phyloP scores from a whole-genome alignment of 1,140 invertebrate genomes.

The Mactra quadrangularis region DNA sequence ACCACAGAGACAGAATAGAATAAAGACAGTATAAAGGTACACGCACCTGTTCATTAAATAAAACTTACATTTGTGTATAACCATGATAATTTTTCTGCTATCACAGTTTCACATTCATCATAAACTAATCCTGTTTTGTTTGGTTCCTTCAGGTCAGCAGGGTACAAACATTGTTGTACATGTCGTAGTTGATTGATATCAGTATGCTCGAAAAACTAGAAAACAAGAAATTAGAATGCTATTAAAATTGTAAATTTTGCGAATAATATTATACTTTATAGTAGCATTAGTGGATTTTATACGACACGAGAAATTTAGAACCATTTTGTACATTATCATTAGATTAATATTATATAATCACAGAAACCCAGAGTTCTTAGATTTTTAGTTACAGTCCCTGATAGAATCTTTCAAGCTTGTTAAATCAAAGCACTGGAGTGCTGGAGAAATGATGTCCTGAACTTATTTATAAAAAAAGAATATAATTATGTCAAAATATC shows the following conservation, averaged over 20 bases:
- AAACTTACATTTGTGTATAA: slow-evolving; percentile 3
- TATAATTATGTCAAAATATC: no score
- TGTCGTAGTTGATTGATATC: slow-evolving; percentile 15
- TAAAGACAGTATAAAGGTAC: background rate
- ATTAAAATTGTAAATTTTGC: background rate
- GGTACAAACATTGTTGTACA: background rate
- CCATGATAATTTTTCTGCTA: background rate
- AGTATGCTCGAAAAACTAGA: slow-evolving; percentile 26
- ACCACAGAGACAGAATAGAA: background rate
- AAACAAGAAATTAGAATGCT: background rate
- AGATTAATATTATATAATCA: background rate
- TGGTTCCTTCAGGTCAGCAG: background rate
- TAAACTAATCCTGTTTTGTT: background rate
- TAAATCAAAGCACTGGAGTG: no score
- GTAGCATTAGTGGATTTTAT: background rate
- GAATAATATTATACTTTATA: background rate
- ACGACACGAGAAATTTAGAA: background rate
- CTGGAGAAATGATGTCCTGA: no score
- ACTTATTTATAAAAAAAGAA: no score
- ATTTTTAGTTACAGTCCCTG: background rate
- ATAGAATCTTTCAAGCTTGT: no score
- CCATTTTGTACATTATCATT: background rate
- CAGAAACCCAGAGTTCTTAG: background rate
- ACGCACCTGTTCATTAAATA: background rate
- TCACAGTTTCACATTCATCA: background rate